Evolutionary conservation across 2,888 invertebrate species (phyloP), one percentile per base, ranked within the genome.

Genomic region (Harpagoxenus sublaevis): DNA sequence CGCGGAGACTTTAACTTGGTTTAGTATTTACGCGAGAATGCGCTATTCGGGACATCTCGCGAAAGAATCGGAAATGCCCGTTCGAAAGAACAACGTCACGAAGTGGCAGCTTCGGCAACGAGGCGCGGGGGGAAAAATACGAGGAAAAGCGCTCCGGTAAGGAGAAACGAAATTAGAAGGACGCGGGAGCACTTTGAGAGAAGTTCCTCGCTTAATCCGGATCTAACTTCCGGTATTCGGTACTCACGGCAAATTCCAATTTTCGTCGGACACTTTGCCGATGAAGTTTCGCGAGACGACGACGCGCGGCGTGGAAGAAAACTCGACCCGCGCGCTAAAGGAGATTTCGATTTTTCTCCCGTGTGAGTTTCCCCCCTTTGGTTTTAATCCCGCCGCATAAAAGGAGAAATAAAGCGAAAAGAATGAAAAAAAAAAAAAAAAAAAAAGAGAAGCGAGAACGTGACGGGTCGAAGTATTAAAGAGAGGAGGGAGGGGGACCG

Each of bases 221-320:
- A 48, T 81, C 74, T 81, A 81, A 81, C 79, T 81, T 81, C 79
- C 79, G 79, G 79, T 79, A 79, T 79, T 79, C 73, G 73, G 73
- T 60, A 73, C 74, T 81, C 79, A 73, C 74, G 74, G 74, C 74
- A 74, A 81, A 81, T 81, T 81, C 79, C 79, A 81, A 81, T 81
- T 74, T 81, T 81, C 79, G 74, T 81, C 35, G 74, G 79, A 81
- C 79, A 81, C 74, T 81, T 81, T 48, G 79, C 39, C 79, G 74
- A 81, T 81, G 79, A 81, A 81, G 79, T 81, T 81, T 39, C 74
- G 39, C 79, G 60, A 60, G 18, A 79, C 73, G 79, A 48, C 51
- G 28, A 2, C 23, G 57, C 31, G n/a, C 28, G 45, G 45, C n/a
- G 3, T 23, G 18, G 55, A 23, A 35, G 51, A 60, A 39, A 62